A percentile compares a stretch with the other conserved stretches of the same genome.
Evolutionary conservation across 2,888 invertebrate species (phyloP).

Genomic region (Eremobia ochroleuca): DNA sequence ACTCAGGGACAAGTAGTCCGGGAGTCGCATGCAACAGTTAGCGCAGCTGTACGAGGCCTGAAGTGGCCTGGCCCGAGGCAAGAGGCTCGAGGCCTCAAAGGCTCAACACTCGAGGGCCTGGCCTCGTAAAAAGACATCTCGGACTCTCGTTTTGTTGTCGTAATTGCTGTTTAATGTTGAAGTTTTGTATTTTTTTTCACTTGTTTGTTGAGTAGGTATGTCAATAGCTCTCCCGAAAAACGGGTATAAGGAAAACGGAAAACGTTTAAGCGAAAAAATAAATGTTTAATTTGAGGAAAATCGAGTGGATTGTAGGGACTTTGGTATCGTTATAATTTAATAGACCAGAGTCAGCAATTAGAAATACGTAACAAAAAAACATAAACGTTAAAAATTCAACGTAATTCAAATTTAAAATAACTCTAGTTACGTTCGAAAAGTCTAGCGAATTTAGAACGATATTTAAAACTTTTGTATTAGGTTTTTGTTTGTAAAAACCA

Average conservation of each 20-base stretch:
- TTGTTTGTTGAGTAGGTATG: slow-evolving; percentile 41
- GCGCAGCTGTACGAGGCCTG: slow-evolving; percentile 62
- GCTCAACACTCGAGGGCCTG: slow-evolving; percentile 63
- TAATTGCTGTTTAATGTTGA: slow-evolving; percentile 70
- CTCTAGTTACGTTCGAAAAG: background rate
- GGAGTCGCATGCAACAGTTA: slow-evolving; percentile 72
- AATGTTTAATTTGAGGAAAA: slow-evolving; percentile 14
- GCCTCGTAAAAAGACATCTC: slow-evolving; percentile 69
- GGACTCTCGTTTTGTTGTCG: slow-evolving; percentile 69
- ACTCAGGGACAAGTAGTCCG: slow-evolving; percentile 61
- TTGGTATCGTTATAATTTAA: slow-evolving; percentile 20
- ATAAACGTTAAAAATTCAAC: background rate
- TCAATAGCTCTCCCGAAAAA: slow-evolving; percentile 45
- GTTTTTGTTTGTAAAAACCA: too few relatives aligned
- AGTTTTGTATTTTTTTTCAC: slow-evolving; percentile 59
- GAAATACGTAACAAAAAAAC: background rate
- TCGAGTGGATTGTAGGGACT: background rate
- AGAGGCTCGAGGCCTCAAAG: slow-evolving; percentile 71
- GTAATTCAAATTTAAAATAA: too few relatives aligned
- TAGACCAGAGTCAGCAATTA: background rate
- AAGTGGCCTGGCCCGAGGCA: slow-evolving; percentile 69
- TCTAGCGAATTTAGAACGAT: too few relatives aligned
- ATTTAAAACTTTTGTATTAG: background rate
- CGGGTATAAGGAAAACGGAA: slow-evolving; percentile 22
- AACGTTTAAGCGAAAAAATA: slow-evolving; percentile 30